phyloP scores from a whole-genome alignment of 2,888 invertebrate genomes.

The Xanthia icteritia region DNA sequence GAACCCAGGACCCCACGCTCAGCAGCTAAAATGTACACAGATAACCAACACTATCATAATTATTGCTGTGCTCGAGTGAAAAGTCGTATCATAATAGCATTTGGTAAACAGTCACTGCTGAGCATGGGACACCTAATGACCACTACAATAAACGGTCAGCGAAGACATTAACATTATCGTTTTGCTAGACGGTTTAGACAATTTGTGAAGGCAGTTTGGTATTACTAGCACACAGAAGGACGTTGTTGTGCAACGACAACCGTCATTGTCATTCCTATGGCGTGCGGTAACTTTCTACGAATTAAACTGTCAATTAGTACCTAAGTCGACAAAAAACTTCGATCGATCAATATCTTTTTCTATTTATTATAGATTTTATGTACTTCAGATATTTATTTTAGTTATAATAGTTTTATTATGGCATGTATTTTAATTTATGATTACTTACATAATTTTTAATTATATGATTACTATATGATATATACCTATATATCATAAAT shows the following conservation, averaged over 20 bases:
- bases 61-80: background rate
- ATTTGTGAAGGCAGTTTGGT: background rate
- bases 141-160: conserved; percentile 5
- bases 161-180: conserved; percentile 17
- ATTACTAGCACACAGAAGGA: background rate
- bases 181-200: background rate
- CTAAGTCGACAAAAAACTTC: background rate
- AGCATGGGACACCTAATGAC: background rate
- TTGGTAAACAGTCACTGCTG: conserved; percentile 1
- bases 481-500: too few species aligned
- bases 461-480: too few species aligned
- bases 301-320: background rate
- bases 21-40: too few species aligned
- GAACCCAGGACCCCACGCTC: too few species aligned
- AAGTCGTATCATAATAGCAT: background rate
- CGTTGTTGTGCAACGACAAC: background rate
- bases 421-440: too few species aligned
- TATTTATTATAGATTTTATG: too few species aligned
- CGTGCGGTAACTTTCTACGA: background rate
- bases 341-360: background rate
- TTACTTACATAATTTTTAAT: too few species aligned
- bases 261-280: too few species aligned
- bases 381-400: too few species aligned
- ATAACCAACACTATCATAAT: background rate
- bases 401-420: too few species aligned